A percentile compares a stretch with the other conserved stretches of the same genome.
Conservation (phyloP, 2,113 vertebrate genomes). For the Megatriorchis doriae region DNA sequence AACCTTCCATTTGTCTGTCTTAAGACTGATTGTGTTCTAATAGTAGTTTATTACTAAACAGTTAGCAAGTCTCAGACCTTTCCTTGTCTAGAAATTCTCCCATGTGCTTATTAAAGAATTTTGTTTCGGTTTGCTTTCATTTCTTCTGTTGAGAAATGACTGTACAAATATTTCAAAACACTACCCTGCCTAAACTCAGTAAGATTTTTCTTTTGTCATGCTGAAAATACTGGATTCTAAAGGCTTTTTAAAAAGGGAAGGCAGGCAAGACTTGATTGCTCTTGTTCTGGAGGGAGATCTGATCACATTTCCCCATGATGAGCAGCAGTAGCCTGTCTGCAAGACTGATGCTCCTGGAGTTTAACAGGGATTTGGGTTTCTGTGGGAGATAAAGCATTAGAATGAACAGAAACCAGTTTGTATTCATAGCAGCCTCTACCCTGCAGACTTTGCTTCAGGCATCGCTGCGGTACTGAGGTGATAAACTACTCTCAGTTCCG, state of each 20-base stretch:
- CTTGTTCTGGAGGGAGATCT: neutral
- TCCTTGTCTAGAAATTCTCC: neutral
- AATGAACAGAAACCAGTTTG: neutral
- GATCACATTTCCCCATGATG: neutral
- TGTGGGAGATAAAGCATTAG: neutral
- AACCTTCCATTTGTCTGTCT: neutral
- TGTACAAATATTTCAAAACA: fast-evolving
- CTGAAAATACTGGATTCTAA: neutral
- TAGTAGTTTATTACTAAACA: neutral
- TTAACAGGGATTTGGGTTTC: neutral
- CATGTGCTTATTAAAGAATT: neutral
- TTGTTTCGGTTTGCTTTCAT: neutral
- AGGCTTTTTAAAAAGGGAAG: neutral
- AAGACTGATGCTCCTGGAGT: neutral
- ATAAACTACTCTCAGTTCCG: fast-evolving
- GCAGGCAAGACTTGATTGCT: neutral
- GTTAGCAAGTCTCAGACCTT: neutral
- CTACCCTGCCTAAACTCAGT: neutral
- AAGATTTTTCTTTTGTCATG: neutral
- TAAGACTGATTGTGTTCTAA: neutral
- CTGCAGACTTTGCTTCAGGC: neutral
- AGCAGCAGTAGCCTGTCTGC: neutral
- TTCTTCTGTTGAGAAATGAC: neutral
- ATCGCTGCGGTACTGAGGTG: neutral
- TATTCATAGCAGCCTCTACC: neutral